Evolutionary conservation across 2,113 vertebrate genomes (phyloP).

Genomic region (Pyxicephalus adspersus): DNA sequence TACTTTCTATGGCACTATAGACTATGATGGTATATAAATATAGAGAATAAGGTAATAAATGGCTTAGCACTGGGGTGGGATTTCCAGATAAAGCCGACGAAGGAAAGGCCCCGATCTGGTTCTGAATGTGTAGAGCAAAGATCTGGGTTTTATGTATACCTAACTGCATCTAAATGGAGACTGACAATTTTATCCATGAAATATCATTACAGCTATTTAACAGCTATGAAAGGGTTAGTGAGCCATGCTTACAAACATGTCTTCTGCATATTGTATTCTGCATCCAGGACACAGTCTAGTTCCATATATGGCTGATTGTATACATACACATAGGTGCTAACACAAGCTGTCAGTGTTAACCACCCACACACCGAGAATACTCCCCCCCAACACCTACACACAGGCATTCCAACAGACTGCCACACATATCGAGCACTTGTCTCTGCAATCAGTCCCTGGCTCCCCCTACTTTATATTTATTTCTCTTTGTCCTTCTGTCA

Average conservation of each 20-base stretch:
- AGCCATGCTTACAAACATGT: not conserved
- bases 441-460: slow-evolving; percentile 42
- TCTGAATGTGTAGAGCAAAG: no score
- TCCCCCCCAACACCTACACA: slow-evolving; percentile 52
- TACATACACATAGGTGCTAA: slow-evolving; percentile 56
- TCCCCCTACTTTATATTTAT: slow-evolving; percentile 40
- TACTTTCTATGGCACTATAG: no score
- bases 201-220: not conserved
- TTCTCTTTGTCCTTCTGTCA: slow-evolving; percentile 55
- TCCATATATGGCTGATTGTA: slow-evolving; percentile 44
- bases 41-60: no score
- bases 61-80: no score
- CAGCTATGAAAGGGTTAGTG: slow-evolving; percentile 27
- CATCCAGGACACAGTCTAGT: slow-evolving; percentile 12
- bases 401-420: slow-evolving; percentile 43
- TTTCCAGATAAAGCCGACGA: no score
- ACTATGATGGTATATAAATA: no score
- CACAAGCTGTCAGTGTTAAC: slow-evolving; percentile 50
- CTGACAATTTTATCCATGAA: no score
- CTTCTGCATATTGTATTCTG: not conserved
- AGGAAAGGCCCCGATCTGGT: no score
- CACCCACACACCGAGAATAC: slow-evolving; percentile 37
- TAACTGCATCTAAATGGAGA: no score
- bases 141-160: no score
- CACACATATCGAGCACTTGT: slow-evolving; percentile 44